These are phyloP conservation scores for Acanthoscelides obtectus DNA, from an alignment of 2,888 invertebrate genomes.

Conservation along the genomic window DNA sequence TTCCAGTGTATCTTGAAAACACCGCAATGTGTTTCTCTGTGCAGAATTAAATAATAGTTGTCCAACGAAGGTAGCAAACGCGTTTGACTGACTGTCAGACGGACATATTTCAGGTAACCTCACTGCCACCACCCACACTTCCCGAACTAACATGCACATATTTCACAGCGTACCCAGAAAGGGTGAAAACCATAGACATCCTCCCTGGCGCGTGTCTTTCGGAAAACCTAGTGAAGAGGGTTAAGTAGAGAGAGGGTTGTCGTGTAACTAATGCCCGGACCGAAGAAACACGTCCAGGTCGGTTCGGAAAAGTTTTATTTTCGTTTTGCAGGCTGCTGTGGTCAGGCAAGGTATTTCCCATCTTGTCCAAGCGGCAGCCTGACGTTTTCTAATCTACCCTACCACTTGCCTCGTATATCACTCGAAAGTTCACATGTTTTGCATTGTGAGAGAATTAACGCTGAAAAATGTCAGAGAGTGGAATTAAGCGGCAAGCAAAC, in stretches of 20 bases:
- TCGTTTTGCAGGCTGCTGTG: conserved; percentile 27
- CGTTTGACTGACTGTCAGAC: neutral
- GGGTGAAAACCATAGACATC: neutral
- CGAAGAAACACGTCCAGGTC: conserved; percentile 27
- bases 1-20: no score
- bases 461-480: conserved; percentile 2
- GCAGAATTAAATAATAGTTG: neutral
- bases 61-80: neutral
- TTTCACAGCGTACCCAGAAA: neutral
- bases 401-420: neutral
- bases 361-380: conserved; percentile 11
- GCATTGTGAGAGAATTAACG: neutral
- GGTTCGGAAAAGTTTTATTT: conserved; percentile 29
- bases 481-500: neutral
- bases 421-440: neutral
- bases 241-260: conserved; percentile 33
- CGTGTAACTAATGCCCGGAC: conserved; percentile 32
- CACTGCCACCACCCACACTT: neutral
- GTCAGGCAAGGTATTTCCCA: conserved; percentile 26
- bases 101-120: neutral
- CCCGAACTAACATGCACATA: neutral
- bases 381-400: neutral
- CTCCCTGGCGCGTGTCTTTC: conserved; percentile 1
- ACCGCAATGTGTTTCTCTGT: no score
- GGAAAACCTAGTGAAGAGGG: conserved; percentile 3